Percentiles rank a stretch among this genome's conserved stretches.
Conservation (phyloP, 2,888 invertebrate genomes). For the Cephus pulcher region DNA sequence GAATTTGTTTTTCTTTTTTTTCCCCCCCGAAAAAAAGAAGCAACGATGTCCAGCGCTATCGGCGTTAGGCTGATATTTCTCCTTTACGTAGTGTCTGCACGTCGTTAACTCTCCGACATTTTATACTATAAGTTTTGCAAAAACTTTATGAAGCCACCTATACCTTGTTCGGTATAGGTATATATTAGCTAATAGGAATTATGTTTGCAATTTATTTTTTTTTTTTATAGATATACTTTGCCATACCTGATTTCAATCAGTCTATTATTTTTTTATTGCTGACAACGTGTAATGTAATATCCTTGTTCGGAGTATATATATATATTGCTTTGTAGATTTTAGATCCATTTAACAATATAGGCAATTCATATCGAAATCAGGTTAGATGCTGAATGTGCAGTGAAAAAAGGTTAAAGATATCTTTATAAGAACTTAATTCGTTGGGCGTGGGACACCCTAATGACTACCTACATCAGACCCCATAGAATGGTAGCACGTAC, state of each 20-base stretch:
- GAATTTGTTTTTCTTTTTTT: neutral
- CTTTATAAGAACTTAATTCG: constrained; percentile 56
- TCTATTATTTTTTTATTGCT: neutral
- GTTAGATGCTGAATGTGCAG: constrained; percentile 9
- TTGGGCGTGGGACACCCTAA: constrained; percentile 52
- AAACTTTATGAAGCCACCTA: neutral
- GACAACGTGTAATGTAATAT: neutral
- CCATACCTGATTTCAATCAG: neutral
- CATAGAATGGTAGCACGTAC: constrained; percentile 34
- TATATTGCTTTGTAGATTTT: neutral
- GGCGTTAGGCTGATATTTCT: constrained; percentile 4
- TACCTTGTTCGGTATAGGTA: neutral
- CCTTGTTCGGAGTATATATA: neutral
- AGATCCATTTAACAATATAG: neutral
- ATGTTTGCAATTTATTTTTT: neutral
- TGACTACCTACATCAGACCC: constrained; percentile 49
- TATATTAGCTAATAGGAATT: neutral
- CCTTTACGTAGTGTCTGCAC: constrained; percentile 20
- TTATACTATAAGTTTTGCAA: neutral
- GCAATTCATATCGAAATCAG: neutral
- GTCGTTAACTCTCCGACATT: constrained; percentile 12
- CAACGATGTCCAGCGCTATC: neutral
- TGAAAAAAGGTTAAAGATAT: constrained; percentile 51
- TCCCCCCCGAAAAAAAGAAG: neutral
- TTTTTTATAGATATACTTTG: neutral